Percentiles rank a stretch among this genome's conserved stretches.
Conservation (phyloP, 2,888 invertebrate genomes). For the Theretra japonica region DNA sequence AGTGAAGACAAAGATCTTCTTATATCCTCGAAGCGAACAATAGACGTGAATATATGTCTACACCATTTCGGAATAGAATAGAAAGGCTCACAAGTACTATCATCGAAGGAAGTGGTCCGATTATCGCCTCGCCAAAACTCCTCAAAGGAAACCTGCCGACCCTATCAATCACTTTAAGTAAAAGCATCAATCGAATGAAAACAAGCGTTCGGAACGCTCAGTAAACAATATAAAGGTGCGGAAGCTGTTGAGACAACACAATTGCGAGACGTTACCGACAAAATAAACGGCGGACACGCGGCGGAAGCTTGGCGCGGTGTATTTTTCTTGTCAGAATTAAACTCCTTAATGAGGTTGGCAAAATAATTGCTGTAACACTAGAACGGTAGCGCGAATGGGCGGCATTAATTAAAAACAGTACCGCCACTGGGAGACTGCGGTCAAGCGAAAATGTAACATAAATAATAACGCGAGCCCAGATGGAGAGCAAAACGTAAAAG, state of each 20-base stretch:
- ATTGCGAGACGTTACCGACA: constrained; percentile 55
- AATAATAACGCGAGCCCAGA: constrained; percentile 75
- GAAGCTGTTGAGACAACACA: constrained; percentile 62
- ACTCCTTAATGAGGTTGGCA: constrained; percentile 79
- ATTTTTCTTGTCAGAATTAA: constrained; percentile 73
- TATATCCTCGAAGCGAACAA: constrained; percentile 22
- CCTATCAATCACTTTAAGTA: constrained; percentile 57
- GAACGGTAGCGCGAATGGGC: constrained; percentile 72
- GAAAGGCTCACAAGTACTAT: constrained; percentile 24
- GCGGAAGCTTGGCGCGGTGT: constrained; percentile 63
- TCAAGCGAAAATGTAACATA: constrained; percentile 76
- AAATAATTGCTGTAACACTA: constrained; percentile 83
- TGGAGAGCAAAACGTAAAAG: constrained; percentile 72
- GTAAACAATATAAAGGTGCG: constrained; percentile 60
- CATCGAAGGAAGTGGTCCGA: constrained; percentile 26
- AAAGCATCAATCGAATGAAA: constrained; percentile 60
- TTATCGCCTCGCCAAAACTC: constrained; percentile 23
- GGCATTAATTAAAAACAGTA: constrained; percentile 80
- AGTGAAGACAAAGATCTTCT: constrained; percentile 5
- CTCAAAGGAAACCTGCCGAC: constrained; percentile 40
- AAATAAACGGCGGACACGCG: constrained; percentile 49
- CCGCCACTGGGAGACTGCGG: constrained; percentile 68
- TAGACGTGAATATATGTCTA: constrained; percentile 22
- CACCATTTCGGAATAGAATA: constrained; percentile 13
- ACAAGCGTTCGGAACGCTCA: constrained; percentile 55